phyloP scores from a whole-genome alignment of 2,113 vertebrate genomes.

The Bubo scandiacus region DNA sequence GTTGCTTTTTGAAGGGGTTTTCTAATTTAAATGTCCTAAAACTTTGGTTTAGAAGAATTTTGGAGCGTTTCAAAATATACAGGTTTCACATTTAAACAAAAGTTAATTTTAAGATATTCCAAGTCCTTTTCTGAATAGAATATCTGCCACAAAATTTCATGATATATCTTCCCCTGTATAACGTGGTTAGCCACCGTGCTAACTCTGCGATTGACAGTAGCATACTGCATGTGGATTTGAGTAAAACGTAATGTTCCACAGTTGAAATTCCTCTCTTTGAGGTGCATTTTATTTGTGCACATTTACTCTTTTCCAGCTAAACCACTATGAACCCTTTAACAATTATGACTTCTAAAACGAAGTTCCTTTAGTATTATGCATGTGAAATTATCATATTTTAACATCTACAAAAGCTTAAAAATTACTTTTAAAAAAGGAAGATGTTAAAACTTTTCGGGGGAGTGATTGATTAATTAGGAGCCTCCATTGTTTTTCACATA shows the following conservation, averaged over 20 bases:
- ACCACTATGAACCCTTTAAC: not conserved
- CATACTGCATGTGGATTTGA: not conserved
- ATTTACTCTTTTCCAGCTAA: not conserved
- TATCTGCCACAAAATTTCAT: not conserved
- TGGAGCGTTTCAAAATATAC: not conserved
- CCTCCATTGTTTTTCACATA: not conserved
- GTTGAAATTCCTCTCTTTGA: not conserved
- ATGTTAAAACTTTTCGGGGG: not conserved
- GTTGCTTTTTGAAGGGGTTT: not conserved
- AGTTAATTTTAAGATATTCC: not conserved
- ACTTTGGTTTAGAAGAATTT: not conserved
- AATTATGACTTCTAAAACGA: not conserved
- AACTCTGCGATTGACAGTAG: not conserved
- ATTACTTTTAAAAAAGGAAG: not conserved
- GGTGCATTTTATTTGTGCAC: not conserved
- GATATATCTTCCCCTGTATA: not conserved
- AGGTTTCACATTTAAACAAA: not conserved
- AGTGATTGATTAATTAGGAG: constrained; percentile 29
- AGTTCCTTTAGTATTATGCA: not conserved
- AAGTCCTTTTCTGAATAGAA: not conserved
- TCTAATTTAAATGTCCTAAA: not conserved
- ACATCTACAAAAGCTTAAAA: not conserved
- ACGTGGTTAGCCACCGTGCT: not conserved
- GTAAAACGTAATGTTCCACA: not conserved
- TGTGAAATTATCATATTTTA: not conserved